A percentile compares a stretch with the other conserved stretches of the same genome.
Conservation (phyloP, 2,888 invertebrate species). For the Anorthoa munda region DNA sequence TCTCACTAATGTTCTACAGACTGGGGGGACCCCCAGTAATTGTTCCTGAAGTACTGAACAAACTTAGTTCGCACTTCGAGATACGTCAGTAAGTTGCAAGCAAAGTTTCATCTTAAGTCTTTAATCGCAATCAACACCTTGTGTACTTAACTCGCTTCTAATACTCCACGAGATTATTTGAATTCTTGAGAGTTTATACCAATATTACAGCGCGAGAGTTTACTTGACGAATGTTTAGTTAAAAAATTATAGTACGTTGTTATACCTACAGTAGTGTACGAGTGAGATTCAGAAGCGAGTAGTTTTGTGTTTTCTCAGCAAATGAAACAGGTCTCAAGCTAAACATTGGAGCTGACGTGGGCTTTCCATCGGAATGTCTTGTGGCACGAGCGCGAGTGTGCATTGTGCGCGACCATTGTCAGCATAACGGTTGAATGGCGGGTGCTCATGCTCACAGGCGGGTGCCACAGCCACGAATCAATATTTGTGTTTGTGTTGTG, state of each 20-base stretch:
- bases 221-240: conserved; percentile 40
- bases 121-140: conserved; percentile 58
- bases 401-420: conserved; percentile 57
- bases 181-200: conserved; percentile 47
- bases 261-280: conserved; percentile 18
- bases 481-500: conserved; percentile 75
- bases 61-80: conserved; percentile 35
- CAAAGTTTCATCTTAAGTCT: conserved; percentile 46
- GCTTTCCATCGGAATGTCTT: conserved; percentile 53
- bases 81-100: conserved; percentile 36
- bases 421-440: conserved; percentile 68
- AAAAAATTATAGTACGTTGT: conserved; percentile 45
- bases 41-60: conserved; percentile 26
- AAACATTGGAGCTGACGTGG: conserved; percentile 47
- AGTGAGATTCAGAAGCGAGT: conserved; percentile 19
- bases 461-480: conserved; percentile 56
- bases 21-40: conserved; percentile 21
- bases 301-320: conserved; percentile 53
- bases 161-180: conserved; percentile 39
- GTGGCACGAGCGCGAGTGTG: conserved; percentile 29
- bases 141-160: conserved; percentile 35
- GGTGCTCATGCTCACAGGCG: conserved; percentile 43
- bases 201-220: conserved; percentile 48
- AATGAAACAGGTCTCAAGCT: conserved; percentile 61
- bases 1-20: conserved; percentile 17